These are phyloP conservation scores for Caenorhabditis imperialis DNA, from an alignment of 2,888 invertebrate genomes.

Conservation along the genomic window DNA sequence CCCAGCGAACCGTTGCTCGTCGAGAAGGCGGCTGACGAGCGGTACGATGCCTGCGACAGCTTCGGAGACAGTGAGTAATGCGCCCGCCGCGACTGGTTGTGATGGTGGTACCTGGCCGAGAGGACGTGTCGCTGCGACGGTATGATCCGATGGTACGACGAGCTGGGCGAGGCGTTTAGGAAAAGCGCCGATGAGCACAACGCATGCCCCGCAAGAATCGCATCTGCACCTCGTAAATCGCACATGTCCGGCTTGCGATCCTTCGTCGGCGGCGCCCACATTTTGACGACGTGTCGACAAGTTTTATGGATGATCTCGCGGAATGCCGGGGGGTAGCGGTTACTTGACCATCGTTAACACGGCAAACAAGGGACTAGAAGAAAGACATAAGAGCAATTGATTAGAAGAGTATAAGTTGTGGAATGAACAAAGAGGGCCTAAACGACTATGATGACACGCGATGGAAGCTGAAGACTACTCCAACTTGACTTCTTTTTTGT, in stretches of 20 bases:
- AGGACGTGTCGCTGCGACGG: conserved; percentile 37
- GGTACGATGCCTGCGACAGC: conserved; percentile 46
- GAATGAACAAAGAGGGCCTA: conserved; percentile 33
- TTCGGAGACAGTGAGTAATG: conserved; percentile 49
- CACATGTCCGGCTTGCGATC: conserved; percentile 54
- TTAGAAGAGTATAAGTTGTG: conserved; percentile 27
- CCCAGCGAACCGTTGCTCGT: conserved; percentile 38
- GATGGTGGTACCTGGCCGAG: conserved; percentile 38
- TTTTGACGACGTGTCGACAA: conserved; percentile 37
- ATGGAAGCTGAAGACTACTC: conserved; percentile 20
- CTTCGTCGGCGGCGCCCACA: conserved; percentile 52
- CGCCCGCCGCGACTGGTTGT: conserved; percentile 17
- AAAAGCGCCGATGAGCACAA: conserved; percentile 51
- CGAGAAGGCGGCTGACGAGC: conserved; percentile 46
- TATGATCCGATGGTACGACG: conserved; percentile 50
- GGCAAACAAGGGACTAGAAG: conserved; percentile 27
- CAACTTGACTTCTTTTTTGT: conserved; percentile 12
- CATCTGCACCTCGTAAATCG: conserved; percentile 63
- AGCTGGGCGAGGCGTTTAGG: conserved; percentile 43
- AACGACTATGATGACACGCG: conserved; percentile 53
- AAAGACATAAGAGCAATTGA: conserved; percentile 38
- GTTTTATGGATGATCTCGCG: background rate
- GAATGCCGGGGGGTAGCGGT: background rate
- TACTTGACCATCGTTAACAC: conserved; percentile 51
- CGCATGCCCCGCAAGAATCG: conserved; percentile 48